Base-by-base conservation (phyloP, 2,797 vertebrate species). In the Oceanodroma leucorhoa region DNA sequence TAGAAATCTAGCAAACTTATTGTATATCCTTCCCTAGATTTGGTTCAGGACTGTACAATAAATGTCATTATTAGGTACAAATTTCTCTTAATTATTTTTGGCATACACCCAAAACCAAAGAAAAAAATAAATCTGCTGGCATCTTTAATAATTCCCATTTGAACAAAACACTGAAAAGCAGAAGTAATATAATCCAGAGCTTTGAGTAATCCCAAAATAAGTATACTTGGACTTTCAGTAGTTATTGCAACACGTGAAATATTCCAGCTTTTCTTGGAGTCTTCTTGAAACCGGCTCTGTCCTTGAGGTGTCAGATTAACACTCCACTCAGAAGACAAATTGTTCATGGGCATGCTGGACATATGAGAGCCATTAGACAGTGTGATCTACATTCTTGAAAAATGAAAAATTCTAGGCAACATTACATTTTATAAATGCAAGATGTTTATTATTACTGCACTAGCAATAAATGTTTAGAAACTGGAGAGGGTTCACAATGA, bases 391-490 rank as follows among this genome's bases (percentile, higher is more conserved):
- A 98, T 98, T 98, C 97, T 98, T 97, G 97, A 97, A 98, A 98
- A 98, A 97, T 97, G 97, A 98, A 98, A 98, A 98, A 98, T 98
- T 98, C 98, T 97, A 98, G 97, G 97, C 98, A 98, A 97, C 97
- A 97, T 98, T 98, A 97, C 95, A 96, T 97, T 98, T 98, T 97
- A 98, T 98, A 97, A 98, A 98, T 97, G 97, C 97, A 98, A 98
- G 97, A 98, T 98, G 98, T 98, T 99, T 98, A 98, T 98, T 98
- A 98, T 98, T 98, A 98, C 93, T 97, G 96, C 95, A 97, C 96
- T 95, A 98, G 97, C 97, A 98, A 98, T 98, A 98, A 98, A 98
- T 98, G 98, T 98, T 98, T 98, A 98, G 98, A 99, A 98, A 98
- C 97, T 97, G 97, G 97, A 98, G 96, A 97, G 95, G 96, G 96